Evolutionary conservation across 2,113 vertebrate genomes (phyloP), one percentile per base, ranked within the genome.

Genomic region (Chrysemys picta): DNA sequence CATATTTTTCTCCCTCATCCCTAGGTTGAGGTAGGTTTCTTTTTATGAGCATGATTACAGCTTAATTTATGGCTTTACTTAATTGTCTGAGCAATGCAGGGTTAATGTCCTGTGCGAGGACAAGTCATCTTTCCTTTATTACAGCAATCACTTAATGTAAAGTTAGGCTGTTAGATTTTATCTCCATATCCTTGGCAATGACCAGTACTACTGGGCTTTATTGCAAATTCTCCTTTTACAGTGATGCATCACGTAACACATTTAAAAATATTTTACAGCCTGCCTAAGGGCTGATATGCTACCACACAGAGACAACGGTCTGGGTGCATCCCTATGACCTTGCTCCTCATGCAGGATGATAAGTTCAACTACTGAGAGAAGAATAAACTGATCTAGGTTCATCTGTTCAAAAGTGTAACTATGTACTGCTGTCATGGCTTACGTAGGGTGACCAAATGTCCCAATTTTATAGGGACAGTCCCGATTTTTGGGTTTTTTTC

Each of bases 151-250:
- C 82, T 96, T 95, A 94, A 92, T 1, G 57, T 1, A 96, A 96
- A 96, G 95, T 96, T 97, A 97, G 93, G 92, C 96, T 95, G 95
- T 97, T 97, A 97, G 82, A 96, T 97, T 97, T 97, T 97, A 97
- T 97, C 80, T 97, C 86, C 47, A 59, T 84, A 78, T 93, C 82
- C 84, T 96, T 94, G 94, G 91, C 95, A 97, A 65, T 5, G 31
- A 56, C 76, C 84, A 93, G 75, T 76, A 91, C 91, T 54, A 91
- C 22, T 72, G 91, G 92, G 90, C 82, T 91, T 65, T 93, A 87
- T 82, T 96, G 95, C 83, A 97, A 89, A 84, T 91, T 89, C 82
- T 91, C 72, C 47, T 96, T 56, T 72, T 85, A 91, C 93, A 62
- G 54, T 84, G 86, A 90, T 82, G 62, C 75, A 87, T 88, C 93